Percentiles rank a stretch among this genome's conserved stretches.
Conservation (phyloP, 1,140 invertebrate genomes). For the Nasonia vitripennis region DNA sequence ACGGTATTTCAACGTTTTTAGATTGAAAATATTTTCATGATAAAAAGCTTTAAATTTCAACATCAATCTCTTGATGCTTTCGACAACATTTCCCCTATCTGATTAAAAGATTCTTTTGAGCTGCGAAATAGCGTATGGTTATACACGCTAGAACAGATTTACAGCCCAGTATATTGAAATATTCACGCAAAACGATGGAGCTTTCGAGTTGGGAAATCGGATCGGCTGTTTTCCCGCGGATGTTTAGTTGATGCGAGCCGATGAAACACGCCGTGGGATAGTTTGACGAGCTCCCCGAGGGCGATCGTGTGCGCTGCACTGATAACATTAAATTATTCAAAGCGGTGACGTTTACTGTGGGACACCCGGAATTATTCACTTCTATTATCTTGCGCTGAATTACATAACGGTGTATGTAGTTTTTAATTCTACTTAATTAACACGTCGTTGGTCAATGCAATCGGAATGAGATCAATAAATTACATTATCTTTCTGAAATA, state of each 20-base stretch:
- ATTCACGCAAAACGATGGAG: not conserved
- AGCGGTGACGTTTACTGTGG: not conserved
- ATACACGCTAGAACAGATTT: no score
- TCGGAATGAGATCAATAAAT: no score
- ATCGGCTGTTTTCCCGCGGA: not conserved
- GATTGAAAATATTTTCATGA: not conserved
- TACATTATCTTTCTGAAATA: no score
- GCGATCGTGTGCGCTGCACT: not conserved
- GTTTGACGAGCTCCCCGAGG: not conserved
- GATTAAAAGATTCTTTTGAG: no score
- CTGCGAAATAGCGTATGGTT: no score
- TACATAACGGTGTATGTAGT: not conserved
- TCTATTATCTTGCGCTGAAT: not conserved
- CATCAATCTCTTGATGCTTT: not conserved
- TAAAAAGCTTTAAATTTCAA: not conserved
- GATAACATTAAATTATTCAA: conserved; percentile 37
- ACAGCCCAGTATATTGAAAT: no score
- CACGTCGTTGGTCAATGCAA: no score
- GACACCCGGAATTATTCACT: conserved; percentile 20
- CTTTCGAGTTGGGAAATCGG: not conserved
- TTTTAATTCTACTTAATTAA: no score
- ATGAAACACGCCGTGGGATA: not conserved
- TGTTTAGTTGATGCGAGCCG: not conserved
- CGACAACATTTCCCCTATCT: no score
- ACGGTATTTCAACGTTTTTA: not conserved